Conservation (phyloP, 2,113 vertebrate genomes). For the Xyrauchen texanus region DNA sequence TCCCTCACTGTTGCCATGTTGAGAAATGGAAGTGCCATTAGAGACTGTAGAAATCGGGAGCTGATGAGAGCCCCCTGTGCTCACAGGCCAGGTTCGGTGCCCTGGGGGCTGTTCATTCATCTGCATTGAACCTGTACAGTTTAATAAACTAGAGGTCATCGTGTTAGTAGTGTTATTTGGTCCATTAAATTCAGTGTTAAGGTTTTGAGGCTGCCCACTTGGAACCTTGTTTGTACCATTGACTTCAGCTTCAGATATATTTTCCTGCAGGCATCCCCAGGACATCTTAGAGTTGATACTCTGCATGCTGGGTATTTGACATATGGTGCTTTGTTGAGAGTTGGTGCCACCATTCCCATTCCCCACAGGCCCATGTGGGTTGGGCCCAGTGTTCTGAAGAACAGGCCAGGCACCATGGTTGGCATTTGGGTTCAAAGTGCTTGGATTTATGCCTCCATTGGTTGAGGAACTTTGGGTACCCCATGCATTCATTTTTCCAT, state of each 20-base stretch:
- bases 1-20: conserved; percentile 84
- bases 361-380: conserved; percentile 84
- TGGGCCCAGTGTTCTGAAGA: conserved; percentile 85
- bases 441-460: conserved; percentile 91
- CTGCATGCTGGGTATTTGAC: conserved; percentile 81
- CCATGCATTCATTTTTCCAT: conserved; percentile 82
- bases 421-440: conserved; percentile 94
- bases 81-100: conserved; percentile 81
- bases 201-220: conserved; percentile 91
- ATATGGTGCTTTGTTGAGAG: conserved; percentile 82
- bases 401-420: conserved; percentile 94
- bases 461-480: conserved; percentile 83
- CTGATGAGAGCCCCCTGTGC: conserved; percentile 83
- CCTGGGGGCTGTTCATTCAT: conserved; percentile 83
- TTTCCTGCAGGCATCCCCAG: conserved; percentile 85
- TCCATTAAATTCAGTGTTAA: conserved; percentile 97
- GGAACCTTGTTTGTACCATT: conserved; percentile 95
- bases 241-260: conserved; percentile 79
- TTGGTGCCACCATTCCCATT: conserved; percentile 79
- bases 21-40: conserved; percentile 87
- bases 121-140: conserved; percentile 91
- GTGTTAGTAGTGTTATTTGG: conserved; percentile 99
- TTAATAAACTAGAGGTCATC: conserved; percentile 99
- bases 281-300: conserved; percentile 85
- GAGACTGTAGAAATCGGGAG: conserved; percentile 84